phyloP scores from a whole-genome alignment of 35 echinoderm and acorn worm species.

The Heliocidaris tuberculata region DNA sequence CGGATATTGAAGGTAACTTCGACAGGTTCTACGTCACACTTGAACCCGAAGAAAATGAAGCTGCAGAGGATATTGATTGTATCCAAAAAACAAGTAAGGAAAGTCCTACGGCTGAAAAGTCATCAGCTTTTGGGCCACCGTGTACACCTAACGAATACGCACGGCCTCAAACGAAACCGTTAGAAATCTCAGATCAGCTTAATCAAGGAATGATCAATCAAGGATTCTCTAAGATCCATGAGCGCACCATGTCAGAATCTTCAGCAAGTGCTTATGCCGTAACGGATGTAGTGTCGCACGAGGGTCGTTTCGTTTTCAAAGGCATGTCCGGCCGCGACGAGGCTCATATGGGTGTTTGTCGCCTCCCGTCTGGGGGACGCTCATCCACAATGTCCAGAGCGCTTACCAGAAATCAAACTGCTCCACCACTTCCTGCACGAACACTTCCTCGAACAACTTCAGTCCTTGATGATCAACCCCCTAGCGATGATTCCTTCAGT shows the following conservation, averaged over 20 bases:
- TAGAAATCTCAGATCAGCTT: neutral
- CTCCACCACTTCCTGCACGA: conserved; percentile 26
- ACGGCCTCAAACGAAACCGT: conserved; percentile 5
- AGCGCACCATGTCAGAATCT: neutral
- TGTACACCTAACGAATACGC: conserved; percentile 47
- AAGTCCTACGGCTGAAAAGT: neutral
- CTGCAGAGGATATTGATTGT: neutral
- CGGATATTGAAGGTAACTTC: neutral
- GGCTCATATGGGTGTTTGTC: conserved; percentile 22
- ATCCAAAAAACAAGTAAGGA: neutral
- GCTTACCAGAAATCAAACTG: neutral
- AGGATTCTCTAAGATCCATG: neutral
- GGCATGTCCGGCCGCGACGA: conserved; percentile 24
- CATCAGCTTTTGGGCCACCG: neutral
- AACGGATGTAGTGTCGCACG: neutral
- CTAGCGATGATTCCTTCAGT: neutral
- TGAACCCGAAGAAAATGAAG: neutral
- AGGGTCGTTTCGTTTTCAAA: conserved; percentile 20
- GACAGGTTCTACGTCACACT: conserved; percentile 6
- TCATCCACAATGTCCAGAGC: conserved; percentile 3
- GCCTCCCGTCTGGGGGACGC: neutral
- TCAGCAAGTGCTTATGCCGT: conserved; percentile 35
- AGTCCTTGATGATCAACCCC: neutral
- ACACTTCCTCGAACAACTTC: conserved; percentile 23
- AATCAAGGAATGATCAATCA: neutral